A percentile compares a stretch with the other conserved stretches of the same genome.
These are phyloP conservation scores for Channa maculata DNA, from an alignment of 2,113 vertebrate genomes.

Conservation along the genomic window DNA sequence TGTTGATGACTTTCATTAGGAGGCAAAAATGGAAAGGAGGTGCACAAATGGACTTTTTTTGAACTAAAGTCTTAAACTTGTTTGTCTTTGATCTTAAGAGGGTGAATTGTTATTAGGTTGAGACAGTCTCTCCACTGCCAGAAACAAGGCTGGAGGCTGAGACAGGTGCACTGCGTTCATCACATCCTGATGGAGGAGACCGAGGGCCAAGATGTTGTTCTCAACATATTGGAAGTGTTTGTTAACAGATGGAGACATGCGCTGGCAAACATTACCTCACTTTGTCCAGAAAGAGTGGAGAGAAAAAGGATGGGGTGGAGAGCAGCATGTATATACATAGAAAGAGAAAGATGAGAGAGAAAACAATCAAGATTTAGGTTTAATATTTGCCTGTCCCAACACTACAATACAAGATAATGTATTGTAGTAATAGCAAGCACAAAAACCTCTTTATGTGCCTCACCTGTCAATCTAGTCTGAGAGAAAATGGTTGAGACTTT, in stretches of 20 bases:
- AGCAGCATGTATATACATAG: conserved; percentile 54
- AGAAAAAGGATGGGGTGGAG: conserved; percentile 38
- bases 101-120: conserved; percentile 65
- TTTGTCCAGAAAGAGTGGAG: conserved; percentile 54
- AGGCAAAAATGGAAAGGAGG: conserved; percentile 57
- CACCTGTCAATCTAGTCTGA: conserved; percentile 49
- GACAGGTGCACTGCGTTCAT: conserved; percentile 78
- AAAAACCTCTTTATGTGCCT: background rate
- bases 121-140: conserved; percentile 66
- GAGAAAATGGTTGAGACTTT: conserved; percentile 54
- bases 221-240: conserved; percentile 77
- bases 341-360: conserved; percentile 32
- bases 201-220: conserved; percentile 78
- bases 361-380: conserved; percentile 28
- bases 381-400: conserved; percentile 2
- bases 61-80: conserved; percentile 33
- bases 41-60: no score
- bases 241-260: conserved; percentile 78
- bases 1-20: conserved; percentile 52
- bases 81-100: conserved; percentile 64
- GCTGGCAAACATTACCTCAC: conserved; percentile 69
- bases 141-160: conserved; percentile 72
- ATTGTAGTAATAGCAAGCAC: background rate
- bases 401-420: conserved; percentile 1
- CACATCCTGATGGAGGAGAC: conserved; percentile 70